Evolutionary conservation across 2,113 vertebrate genomes (phyloP).

Genomic region (Diphyllodes magnificus): DNA sequence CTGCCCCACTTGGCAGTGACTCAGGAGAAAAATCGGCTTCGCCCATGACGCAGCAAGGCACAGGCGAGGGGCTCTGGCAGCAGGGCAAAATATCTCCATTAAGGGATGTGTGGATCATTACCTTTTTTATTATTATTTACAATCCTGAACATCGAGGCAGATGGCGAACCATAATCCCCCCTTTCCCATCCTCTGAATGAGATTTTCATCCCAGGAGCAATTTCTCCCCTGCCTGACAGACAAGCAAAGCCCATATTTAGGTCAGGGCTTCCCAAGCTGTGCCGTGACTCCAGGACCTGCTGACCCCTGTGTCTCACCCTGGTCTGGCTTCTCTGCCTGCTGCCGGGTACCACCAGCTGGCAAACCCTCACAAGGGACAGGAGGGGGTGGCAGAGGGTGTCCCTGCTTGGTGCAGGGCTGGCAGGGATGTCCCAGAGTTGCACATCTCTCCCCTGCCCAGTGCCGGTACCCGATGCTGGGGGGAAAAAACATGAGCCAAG

Average conservation of each 20-base stretch:
- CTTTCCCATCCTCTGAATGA: background rate
- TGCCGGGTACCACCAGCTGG: fast-evolving
- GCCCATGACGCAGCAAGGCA: fast-evolving
- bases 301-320: background rate
- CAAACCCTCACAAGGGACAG: background rate
- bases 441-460: background rate
- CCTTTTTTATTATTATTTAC: background rate
- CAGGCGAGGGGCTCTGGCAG: background rate
- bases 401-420: fast-evolving
- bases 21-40: background rate
- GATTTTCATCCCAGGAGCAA: background rate
- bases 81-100: background rate
- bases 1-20: background rate
- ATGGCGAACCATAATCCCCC: background rate
- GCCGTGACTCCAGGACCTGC: fast-evolving
- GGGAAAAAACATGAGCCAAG: fast-evolving
- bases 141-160: background rate
- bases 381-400: background rate
- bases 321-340: background rate
- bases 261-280: background rate
- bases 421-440: background rate
- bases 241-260: background rate
- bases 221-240: background rate
- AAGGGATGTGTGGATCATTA: background rate
- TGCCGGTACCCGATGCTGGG: fast-evolving